Base-by-base conservation (phyloP, 2,888 invertebrate species). In the Melipona bicolor region DNA sequence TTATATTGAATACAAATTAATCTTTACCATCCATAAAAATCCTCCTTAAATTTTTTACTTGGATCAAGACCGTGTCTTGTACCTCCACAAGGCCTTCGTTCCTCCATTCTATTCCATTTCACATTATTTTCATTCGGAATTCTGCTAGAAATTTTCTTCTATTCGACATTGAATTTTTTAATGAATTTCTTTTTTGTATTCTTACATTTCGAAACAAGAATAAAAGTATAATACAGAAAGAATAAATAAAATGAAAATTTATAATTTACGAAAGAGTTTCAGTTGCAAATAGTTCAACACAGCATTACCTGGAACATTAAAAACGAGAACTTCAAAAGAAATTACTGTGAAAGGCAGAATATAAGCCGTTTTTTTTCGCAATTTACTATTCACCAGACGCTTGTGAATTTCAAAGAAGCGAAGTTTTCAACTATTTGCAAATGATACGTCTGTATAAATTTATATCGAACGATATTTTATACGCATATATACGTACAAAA, bases 1-100 rank as follows among this genome's bases (percentile, higher is more conserved):
- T 91, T 88, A 81, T 85, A 77, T 77, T 62, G 79, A 82, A 84
- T 77, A 59, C 68, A 73, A 84, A 88, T 79, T 78, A 69, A 82
- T 72, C 72, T 68, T 43, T 43, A n/a, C 21, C n/a, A 36, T 13
- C 36, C 27, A 27, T 17, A n/a, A 72, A 19, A 59, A 59, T 32
- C 43, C 2, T 21, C 50, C 74, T 36, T 32, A 56, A 73, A 65
- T 65, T 75, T 61, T 61, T 49, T 32, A 68, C 17, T 54, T 19
- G 32, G 6, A 0, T 21, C 17, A 17, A 52, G 13, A 21, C 13
- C 11, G 11, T 15, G 3, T 52, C 21, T 11, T 2, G 3, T 0
- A 21, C 2, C 32, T 32, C 32, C 32, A 4, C 32, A 32, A 32
- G 32, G 32, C 32, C 54, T 0, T 13, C 6, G 5, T 5, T 21